Evolutionary conservation across 2,888 invertebrate species (phyloP).

Genomic region (Tachina grossa): DNA sequence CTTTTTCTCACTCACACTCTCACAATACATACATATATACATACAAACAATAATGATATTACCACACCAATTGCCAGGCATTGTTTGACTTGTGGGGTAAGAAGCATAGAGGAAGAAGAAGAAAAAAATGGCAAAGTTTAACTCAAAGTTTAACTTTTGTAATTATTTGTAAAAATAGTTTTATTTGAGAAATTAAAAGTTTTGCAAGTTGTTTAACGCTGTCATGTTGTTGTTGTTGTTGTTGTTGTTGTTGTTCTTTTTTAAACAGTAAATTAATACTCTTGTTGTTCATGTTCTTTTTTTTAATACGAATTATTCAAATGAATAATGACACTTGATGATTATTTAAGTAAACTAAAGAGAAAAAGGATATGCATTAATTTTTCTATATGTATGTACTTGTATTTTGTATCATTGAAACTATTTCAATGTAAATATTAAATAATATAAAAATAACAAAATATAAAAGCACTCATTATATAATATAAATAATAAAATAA

Average conservation of each 20-base stretch:
- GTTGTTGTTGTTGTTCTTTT: conserved; percentile 5
- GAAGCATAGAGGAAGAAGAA: background rate
- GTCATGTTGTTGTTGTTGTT: conserved; percentile 9
- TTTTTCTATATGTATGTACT: no score
- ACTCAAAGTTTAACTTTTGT: conserved; percentile 62
- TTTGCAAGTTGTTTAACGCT: conserved; percentile 43
- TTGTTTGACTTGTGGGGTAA: conserved; percentile 38
- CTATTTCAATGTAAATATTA: conserved; percentile 47
- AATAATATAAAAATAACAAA: conserved; percentile 44
- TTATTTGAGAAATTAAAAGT: conserved; percentile 69
- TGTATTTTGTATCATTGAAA: background rate
- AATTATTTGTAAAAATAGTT: conserved; percentile 70
- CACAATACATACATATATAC: background rate
- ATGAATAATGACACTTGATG: conserved; percentile 57
- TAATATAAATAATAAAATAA: conserved; percentile 13
- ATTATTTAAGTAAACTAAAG: conserved; percentile 8
- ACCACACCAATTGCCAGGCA: conserved; percentile 28
- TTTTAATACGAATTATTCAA: conserved; percentile 47
- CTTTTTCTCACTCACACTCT: background rate
- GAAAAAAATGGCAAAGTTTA: conserved; percentile 16
- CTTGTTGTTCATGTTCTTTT: conserved; percentile 10
- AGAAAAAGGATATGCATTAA: no score
- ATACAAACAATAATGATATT: conserved; percentile 13
- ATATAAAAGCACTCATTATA: no score
- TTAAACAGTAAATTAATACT: conserved; percentile 64